phyloP scores from a whole-genome alignment of 64 coral and sea anemone genomes.

The Stylophora pistillata region DNA sequence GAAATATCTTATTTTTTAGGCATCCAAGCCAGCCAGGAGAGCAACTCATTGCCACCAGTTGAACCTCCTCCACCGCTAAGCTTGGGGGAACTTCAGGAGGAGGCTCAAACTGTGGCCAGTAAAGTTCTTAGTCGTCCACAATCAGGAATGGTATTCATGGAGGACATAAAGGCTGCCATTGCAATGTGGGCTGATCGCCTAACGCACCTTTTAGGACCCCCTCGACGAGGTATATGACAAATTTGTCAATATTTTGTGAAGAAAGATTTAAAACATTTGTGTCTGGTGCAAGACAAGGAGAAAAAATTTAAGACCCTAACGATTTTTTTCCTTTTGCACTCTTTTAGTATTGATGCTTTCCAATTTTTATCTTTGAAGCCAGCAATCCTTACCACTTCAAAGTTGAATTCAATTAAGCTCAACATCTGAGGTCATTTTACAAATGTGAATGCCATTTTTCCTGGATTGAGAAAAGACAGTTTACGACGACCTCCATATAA shows the following conservation, averaged over 20 bases:
- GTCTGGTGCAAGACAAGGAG: no score
- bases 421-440: no score
- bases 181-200: conserved; percentile 91
- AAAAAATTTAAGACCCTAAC: no score
- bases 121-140: conserved; percentile 74
- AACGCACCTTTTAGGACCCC: conserved; percentile 65
- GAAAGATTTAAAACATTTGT: not conserved
- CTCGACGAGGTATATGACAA: conserved; percentile 47
- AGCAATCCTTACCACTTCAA: no score
- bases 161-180: conserved; percentile 68
- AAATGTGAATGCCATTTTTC: no score
- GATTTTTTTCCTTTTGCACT: no score
- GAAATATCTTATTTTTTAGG: not conserved
- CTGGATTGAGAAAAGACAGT: no score
- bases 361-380: no score
- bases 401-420: no score
- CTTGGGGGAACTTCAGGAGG: conserved; percentile 75
- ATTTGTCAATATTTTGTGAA: not conserved
- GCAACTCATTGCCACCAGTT: not conserved
- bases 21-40: not conserved
- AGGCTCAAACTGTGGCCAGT: conserved; percentile 63
- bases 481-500: no score
- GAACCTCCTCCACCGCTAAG: conserved; percentile 66
- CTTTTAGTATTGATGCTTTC: no score
- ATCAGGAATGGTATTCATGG: conserved; percentile 74